These are phyloP conservation scores for Melieria omissa DNA, from an alignment of 2,888 invertebrate species.

Conservation along the genomic window DNA sequence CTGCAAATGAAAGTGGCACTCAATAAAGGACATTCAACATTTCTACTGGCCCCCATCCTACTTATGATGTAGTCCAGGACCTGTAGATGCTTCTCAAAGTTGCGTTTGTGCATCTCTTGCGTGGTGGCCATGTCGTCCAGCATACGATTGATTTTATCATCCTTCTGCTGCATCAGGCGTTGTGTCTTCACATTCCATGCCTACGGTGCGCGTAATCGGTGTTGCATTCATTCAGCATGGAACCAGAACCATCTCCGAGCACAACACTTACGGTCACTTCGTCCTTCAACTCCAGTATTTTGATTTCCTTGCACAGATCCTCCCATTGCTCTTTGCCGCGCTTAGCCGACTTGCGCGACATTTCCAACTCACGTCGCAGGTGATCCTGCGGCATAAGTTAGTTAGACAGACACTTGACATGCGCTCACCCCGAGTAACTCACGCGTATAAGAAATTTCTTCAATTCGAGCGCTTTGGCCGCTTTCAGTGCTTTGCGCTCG, in stretches of 20 bases:
- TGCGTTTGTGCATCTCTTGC: conserved; percentile 53
- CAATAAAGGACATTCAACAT: not conserved
- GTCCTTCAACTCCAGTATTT: conserved; percentile 52
- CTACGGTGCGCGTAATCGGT: conserved; percentile 22
- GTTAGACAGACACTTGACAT: not conserved
- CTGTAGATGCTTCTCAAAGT: conserved; percentile 51
- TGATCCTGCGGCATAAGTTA: conserved; percentile 48
- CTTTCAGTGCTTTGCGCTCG: conserved; percentile 44
- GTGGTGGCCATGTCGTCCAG: conserved; percentile 54
- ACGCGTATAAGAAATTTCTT: conserved; percentile 52
- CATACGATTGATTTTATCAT: conserved; percentile 53
- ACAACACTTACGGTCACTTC: conserved; percentile 49
- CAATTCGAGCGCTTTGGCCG: conserved; percentile 43
- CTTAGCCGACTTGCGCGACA: conserved; percentile 53
- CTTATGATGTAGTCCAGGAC: conserved; percentile 58
- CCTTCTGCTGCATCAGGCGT: conserved; percentile 52
- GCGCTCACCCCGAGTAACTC: conserved; percentile 31
- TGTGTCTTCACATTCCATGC: conserved; percentile 50
- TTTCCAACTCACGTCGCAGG: conserved; percentile 54
- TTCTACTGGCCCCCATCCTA: not conserved
- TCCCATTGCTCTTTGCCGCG: conserved; percentile 56
- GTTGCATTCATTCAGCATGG: too few relatives aligned
- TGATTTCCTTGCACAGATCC: conserved; percentile 53
- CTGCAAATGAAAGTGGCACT: conserved; percentile 32
- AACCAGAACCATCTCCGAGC: too few relatives aligned